Base-by-base conservation (phyloP, 1,140 invertebrate genomes). In the Drosophila equinoxialis region DNA sequence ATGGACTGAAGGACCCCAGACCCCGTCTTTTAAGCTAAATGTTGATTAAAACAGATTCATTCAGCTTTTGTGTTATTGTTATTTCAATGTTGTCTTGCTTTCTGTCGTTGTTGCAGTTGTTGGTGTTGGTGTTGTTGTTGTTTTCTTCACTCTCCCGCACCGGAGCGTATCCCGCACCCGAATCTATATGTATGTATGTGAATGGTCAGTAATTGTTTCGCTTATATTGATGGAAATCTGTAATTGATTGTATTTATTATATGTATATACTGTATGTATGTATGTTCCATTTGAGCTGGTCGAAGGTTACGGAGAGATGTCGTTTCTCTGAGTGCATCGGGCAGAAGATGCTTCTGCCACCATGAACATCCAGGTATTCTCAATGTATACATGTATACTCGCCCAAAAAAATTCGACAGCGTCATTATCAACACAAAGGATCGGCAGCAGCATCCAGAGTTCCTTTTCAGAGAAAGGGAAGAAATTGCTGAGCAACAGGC, bases 11-110 rank as follows among this genome's bases (percentile, higher is more conserved):
- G 57, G 57, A 51, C 17, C 57, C 33, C 57, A 11, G 17, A 59
- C 33, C 57, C 33, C 57, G 37, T 37, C 57, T 37, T 37, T 35
- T 59, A 37, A 37, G 57, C 14, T 59, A 37, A 59, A 59, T 59
- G 33, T 59, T 59, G 57, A 59, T 59, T 59, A 59, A 59, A 59
- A 59, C 57, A 59, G 57, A 59, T 59, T 59, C 33, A 59, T 59
- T 59, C 57, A 30, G 57, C 57, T 59, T 59, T 59, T 59, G 57
- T 59, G 57, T 37, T 35, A 39, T 59, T 59, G 57, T 59, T 59
- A 59, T 59, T 59, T 59, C 57, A 59, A 59, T 59, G 33, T 39
- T 35, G 45, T 48, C 45, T 48, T 10, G 45, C 42, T 45, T 6
- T 45, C n/a, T 10, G 45, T 48, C 45, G 45, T 10, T 48, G 13